These are phyloP conservation scores for Salvelinus namaycush DNA, from an alignment of 2,113 vertebrate species.

Conservation along the genomic window DNA sequence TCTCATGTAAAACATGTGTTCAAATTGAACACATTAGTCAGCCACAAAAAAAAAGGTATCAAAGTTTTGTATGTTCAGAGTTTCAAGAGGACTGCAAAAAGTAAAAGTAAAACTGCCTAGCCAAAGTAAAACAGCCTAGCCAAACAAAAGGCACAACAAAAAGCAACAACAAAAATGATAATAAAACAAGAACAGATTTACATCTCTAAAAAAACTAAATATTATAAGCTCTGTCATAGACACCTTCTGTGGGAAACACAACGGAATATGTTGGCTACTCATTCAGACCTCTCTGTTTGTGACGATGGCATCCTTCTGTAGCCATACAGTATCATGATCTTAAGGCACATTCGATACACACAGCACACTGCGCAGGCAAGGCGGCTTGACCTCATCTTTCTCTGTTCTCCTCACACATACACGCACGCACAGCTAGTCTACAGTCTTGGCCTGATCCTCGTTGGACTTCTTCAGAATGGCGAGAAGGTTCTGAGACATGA, in stretches of 20 bases:
- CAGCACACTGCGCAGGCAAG: background rate
- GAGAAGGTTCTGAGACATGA: conserved; percentile 85
- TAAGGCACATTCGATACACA: background rate
- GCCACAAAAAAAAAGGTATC: too few species aligned
- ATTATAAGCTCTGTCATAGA: too few species aligned
- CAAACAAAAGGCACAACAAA: background rate
- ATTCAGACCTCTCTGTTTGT: too few species aligned
- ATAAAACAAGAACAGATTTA: background rate
- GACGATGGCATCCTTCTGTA: background rate
- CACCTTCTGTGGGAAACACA: too few species aligned
- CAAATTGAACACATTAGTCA: too few species aligned
- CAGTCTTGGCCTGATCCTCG: conserved; percentile 45
- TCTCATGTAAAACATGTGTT: too few species aligned
- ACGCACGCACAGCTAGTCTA: conserved; percentile 30
- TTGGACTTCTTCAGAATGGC: conserved; percentile 89
- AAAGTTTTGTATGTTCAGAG: too few species aligned
- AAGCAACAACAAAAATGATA: background rate
- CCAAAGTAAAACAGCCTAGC: background rate
- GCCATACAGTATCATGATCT: background rate
- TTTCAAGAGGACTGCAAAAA: too few species aligned
- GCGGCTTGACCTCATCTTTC: background rate
- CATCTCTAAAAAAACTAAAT: too few species aligned
- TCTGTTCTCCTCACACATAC: background rate
- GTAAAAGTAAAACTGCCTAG: background rate
- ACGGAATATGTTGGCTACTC: too few species aligned